These are phyloP conservation scores for Umimayanthus chanpuru DNA, from an alignment of 92 coral and sea anemone genomes.

Conservation along the genomic window DNA sequence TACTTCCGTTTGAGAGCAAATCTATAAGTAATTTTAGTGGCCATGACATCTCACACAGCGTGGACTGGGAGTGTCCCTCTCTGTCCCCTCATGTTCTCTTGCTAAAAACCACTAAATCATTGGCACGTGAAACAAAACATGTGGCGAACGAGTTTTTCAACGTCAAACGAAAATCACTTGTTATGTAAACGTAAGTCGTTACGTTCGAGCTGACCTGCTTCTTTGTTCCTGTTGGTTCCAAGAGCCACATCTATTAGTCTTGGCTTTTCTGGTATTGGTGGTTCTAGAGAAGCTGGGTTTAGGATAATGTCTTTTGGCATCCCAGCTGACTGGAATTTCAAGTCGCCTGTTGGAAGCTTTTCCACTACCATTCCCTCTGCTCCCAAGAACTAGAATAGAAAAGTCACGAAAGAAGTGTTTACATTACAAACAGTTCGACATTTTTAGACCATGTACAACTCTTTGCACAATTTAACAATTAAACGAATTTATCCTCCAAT, in stretches of 20 bases:
- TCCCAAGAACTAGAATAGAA: neutral
- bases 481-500: no score
- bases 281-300: conserved; percentile 12
- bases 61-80: no score
- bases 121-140: no score
- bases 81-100: no score
- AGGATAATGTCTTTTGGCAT: neutral
- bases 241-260: neutral
- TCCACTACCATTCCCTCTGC: conserved; percentile 3
- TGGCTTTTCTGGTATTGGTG: neutral
- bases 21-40: no score
- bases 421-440: neutral
- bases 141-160: no score
- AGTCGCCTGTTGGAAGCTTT: neutral
- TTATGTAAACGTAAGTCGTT: neutral
- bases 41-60: no score
- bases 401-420: neutral
- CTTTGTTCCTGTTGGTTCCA: neutral
- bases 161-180: no score
- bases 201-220: neutral
- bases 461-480: no score
- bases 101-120: no score
- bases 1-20: no score
- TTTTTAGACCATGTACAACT: no score
- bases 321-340: neutral